A percentile compares a stretch with the other conserved stretches of the same genome.
Conservation (phyloP, 2,113 vertebrate species). For the Fregetta grallaria region DNA sequence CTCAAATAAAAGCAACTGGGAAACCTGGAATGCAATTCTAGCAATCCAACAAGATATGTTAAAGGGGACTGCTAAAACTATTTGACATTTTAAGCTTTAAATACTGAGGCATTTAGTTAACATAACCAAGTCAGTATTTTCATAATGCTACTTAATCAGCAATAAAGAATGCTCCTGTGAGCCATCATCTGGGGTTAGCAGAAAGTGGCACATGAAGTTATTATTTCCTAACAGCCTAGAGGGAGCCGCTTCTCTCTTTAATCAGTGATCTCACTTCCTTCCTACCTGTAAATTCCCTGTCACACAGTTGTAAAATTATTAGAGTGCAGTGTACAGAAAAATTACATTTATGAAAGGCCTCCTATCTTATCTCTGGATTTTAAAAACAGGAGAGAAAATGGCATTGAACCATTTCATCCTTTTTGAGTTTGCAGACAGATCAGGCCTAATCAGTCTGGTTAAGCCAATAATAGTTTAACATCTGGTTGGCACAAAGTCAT, state of each 20-base stretch:
- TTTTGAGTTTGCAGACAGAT: constrained; percentile 31
- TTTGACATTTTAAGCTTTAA: constrained; percentile 72
- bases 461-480: neutral
- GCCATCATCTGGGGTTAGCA: constrained; percentile 69
- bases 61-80: constrained; percentile 60
- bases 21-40: constrained; percentile 58
- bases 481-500: neutral
- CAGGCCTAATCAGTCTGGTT: constrained; percentile 47
- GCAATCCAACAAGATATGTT: constrained; percentile 55
- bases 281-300: constrained; percentile 67
- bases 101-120: constrained; percentile 70
- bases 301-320: constrained; percentile 64
- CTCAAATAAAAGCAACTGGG: constrained; percentile 61
- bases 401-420: constrained; percentile 45
- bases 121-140: constrained; percentile 74
- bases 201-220: constrained; percentile 72
- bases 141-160: constrained; percentile 74
- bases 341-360: constrained; percentile 55
- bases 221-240: constrained; percentile 76
- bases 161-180: constrained; percentile 75
- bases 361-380: constrained; percentile 57
- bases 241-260: constrained; percentile 69
- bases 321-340: constrained; percentile 35
- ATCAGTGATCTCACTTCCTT: constrained; percentile 71
- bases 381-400: constrained; percentile 32